Evolutionary conservation across 2,888 invertebrate species (phyloP).

Genomic region (Alitta virens): DNA sequence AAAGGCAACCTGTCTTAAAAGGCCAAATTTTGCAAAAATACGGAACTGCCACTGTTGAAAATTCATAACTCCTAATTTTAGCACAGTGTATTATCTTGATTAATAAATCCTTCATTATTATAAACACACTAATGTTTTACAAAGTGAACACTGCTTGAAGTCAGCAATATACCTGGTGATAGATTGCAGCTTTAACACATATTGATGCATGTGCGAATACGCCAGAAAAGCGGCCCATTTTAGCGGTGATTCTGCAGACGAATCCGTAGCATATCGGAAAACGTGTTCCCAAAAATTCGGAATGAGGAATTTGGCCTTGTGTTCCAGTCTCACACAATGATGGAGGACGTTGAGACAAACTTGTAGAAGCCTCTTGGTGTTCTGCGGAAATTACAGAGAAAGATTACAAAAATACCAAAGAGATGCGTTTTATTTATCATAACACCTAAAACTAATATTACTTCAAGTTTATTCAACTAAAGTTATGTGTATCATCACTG

Average conservation of each 20-base stretch:
- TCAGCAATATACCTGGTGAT: too few relatives aligned
- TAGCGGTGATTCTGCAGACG: slow-evolving; percentile 7
- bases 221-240: slow-evolving; percentile 16
- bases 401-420: not conserved
- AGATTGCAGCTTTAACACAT: not conserved
- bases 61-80: too few relatives aligned
- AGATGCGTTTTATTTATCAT: not conserved
- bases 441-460: not conserved
- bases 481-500: too few relatives aligned
- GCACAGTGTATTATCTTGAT: too few relatives aligned
- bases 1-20: too few relatives aligned
- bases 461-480: not conserved
- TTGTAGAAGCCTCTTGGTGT: slow-evolving; percentile 7
- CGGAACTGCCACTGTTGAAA: too few relatives aligned
- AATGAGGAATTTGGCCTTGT: slow-evolving; percentile 9
- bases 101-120: too few relatives aligned
- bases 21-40: too few relatives aligned
- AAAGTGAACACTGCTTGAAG: too few relatives aligned
- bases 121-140: too few relatives aligned
- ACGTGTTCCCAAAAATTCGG: slow-evolving; percentile 13
- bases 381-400: slow-evolving; percentile 4
- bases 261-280: slow-evolving; percentile 7
- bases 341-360: slow-evolving; percentile 12
- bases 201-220: slow-evolving; percentile 13
- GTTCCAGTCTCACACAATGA: slow-evolving; percentile 14